Evolutionary conservation across 2,888 invertebrate genomes (phyloP).

Genomic region (Cyrtodaria siliqua): DNA sequence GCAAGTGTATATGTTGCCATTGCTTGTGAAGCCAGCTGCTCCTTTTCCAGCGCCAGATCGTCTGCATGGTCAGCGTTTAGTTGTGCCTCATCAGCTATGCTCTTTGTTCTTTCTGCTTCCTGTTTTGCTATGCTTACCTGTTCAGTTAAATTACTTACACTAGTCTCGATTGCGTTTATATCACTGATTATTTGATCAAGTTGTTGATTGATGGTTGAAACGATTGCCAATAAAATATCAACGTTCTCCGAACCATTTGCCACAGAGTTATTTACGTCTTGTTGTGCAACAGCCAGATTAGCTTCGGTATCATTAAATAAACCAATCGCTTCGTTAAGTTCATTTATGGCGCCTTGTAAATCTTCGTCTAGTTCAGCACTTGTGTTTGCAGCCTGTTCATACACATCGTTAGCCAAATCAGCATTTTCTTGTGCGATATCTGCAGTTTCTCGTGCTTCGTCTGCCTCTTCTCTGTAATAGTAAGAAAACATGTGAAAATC

Average conservation of each 20-base stretch:
- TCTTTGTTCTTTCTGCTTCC: neutral
- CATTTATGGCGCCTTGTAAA: slow-evolving; percentile 3
- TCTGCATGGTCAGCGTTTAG: neutral
- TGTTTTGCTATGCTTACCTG: slow-evolving; percentile 5
- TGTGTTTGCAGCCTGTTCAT: slow-evolving; percentile 4
- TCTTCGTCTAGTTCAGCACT: neutral
- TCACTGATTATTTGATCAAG: neutral
- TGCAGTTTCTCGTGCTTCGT: slow-evolving; percentile 19
- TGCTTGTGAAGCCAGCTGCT: slow-evolving; percentile 2
- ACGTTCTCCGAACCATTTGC: slow-evolving; percentile 3
- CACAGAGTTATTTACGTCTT: slow-evolving; percentile 9
- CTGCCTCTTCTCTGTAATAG: slow-evolving; percentile 28
- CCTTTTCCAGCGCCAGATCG: slow-evolving; percentile 17
- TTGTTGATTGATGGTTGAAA: neutral
- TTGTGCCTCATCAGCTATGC: neutral
- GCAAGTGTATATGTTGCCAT: slow-evolving; percentile 11
- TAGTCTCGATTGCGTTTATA: neutral
- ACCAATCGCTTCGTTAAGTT: neutral
- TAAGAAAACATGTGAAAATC: too few relatives aligned
- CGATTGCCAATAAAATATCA: neutral
- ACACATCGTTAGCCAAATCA: neutral
- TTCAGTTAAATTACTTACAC: neutral
- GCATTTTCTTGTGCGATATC: neutral
- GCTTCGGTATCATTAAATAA: slow-evolving; percentile 3
- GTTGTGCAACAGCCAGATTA: slow-evolving; percentile 2